Conservation (phyloP, 2,888 invertebrate genomes). For the Drosophila atripex region DNA sequence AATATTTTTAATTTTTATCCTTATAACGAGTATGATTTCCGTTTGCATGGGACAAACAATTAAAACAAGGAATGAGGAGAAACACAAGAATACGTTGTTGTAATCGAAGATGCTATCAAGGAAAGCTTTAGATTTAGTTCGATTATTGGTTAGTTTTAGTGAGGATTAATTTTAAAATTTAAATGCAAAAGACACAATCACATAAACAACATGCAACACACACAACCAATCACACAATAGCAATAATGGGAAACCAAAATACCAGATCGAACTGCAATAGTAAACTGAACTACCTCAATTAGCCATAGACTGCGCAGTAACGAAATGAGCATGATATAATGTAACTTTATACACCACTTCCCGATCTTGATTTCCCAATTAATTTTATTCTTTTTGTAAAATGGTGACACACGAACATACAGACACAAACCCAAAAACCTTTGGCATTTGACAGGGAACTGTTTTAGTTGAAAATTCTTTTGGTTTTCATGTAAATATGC, state of each 20-base stretch:
- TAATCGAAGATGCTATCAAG: conserved; percentile 68
- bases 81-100: conserved; percentile 49
- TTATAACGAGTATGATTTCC: conserved; percentile 31
- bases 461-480: conserved; percentile 60
- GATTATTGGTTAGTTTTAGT: conserved; percentile 34
- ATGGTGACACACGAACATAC: conserved; percentile 64
- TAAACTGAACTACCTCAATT: conserved; percentile 83
- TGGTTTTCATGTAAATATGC: conserved; percentile 83
- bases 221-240: conserved; percentile 42
- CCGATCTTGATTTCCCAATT: conserved; percentile 13
- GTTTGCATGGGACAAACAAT: conserved; percentile 37
- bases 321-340: conserved; percentile 37
- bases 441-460: conserved; percentile 46
- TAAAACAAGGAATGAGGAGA: conserved; percentile 18
- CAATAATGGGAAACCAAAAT: conserved; percentile 49
- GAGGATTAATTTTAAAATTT: conserved; percentile 49
- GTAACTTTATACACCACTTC: conserved; percentile 16
- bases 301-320: conserved; percentile 76
- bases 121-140: conserved; percentile 63
- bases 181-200: conserved; percentile 57
- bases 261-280: conserved; percentile 83
- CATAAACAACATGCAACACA: conserved; percentile 8
- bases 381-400: conserved; percentile 59
- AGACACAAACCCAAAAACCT: conserved; percentile 35
- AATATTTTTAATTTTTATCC: conserved; percentile 30